A percentile compares a stretch with the other conserved stretches of the same genome.
These are phyloP conservation scores for Loriculus beryllinus DNA, from an alignment of 2,797 vertebrate species.

Conservation along the genomic window DNA sequence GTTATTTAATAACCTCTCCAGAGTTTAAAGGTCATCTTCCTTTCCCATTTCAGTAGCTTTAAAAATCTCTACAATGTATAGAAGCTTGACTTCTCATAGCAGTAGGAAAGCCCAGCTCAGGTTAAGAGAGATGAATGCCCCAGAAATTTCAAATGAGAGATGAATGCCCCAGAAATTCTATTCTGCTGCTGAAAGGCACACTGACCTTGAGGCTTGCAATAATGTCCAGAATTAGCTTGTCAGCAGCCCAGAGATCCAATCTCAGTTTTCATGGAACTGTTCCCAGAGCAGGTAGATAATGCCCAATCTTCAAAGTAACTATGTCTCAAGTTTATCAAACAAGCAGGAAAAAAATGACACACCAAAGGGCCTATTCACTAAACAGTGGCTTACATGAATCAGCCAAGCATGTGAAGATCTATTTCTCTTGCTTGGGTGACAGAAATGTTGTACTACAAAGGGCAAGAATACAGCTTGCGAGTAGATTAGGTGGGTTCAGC, in stretches of 20 bases:
- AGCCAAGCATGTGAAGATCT: constrained; percentile 49
- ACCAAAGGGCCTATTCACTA: constrained; percentile 62
- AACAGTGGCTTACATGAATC: constrained; percentile 1
- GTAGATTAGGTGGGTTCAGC: background rate
- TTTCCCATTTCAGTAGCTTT: background rate
- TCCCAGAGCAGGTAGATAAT: constrained; percentile 65
- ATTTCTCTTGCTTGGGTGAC: constrained; percentile 55
- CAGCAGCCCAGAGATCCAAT: constrained; percentile 58
- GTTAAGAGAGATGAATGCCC: constrained; percentile 22
- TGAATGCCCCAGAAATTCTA: constrained; percentile 55
- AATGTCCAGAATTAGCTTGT: constrained; percentile 67
- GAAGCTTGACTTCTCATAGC: background rate
- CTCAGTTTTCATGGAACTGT: constrained; percentile 59
- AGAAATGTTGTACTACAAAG: constrained; percentile 51
- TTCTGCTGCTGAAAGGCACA: constrained; percentile 50
- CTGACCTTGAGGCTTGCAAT: constrained; percentile 42
- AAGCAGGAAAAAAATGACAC: constrained; percentile 23
- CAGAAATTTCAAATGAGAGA: constrained; percentile 45
- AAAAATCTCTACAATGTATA: background rate
- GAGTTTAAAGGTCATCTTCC: background rate
- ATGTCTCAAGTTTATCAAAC: constrained; percentile 64
- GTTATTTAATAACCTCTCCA: background rate
- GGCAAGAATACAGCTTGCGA: background rate
- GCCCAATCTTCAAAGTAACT: constrained; percentile 59
- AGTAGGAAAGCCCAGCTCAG: background rate